These are phyloP conservation scores for Peucedramus taeniatus DNA, from an alignment of 2,113 vertebrate species.

Conservation along the genomic window DNA sequence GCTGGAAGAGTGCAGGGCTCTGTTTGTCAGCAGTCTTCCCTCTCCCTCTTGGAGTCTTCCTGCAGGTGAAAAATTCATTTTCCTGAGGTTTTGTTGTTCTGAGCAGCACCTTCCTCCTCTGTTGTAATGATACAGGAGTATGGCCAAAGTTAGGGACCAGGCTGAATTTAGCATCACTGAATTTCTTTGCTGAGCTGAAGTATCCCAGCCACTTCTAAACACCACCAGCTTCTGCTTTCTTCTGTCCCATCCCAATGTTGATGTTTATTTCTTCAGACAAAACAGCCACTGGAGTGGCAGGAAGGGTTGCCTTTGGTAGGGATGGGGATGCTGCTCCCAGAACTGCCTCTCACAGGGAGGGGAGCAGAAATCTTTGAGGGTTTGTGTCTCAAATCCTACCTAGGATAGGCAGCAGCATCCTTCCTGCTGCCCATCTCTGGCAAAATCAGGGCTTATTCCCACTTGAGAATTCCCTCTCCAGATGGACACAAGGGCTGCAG, in stretches of 20 bases:
- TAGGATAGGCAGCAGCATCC: background rate
- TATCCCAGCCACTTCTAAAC: background rate
- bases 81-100: background rate
- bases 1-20: background rate
- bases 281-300: background rate
- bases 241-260: background rate
- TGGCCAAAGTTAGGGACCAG: background rate
- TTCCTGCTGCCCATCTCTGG: background rate
- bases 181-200: background rate
- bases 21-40: background rate
- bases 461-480: background rate
- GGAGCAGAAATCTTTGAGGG: background rate
- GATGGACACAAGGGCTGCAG: background rate
- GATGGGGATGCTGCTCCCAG: background rate
- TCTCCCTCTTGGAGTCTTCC: background rate
- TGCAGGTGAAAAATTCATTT: background rate
- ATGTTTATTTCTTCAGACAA: background rate
- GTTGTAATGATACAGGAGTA: background rate
- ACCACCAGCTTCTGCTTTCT: background rate
- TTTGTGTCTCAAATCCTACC: background rate
- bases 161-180: background rate
- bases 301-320: background rate
- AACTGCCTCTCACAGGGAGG: background rate
- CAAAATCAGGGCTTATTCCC: background rate
- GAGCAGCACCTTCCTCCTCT: background rate